Percentiles rank a stretch among this genome's conserved stretches.
Evolutionary conservation across 2,888 invertebrate species (phyloP).

Genomic region (Drosophila suboccidentalis): DNA sequence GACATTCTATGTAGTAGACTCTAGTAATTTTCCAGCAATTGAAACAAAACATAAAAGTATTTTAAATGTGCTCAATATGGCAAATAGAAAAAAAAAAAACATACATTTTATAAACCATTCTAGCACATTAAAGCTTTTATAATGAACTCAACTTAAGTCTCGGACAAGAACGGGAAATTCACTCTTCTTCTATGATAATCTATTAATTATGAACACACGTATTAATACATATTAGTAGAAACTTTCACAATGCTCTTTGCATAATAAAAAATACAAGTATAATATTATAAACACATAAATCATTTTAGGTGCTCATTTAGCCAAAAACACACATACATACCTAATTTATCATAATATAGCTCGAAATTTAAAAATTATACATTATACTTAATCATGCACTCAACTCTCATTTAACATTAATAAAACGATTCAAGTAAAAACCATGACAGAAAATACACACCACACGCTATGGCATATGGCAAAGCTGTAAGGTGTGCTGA

Average conservation of each 20-base stretch:
- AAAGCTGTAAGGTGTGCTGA: constrained; percentile 57
- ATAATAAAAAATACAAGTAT: constrained; percentile 51
- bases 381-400: constrained; percentile 65
- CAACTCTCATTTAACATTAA: constrained; percentile 59
- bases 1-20: constrained; percentile 63
- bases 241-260: constrained; percentile 60
- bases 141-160: constrained; percentile 26
- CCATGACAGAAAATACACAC: constrained; percentile 25
- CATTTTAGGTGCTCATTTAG: constrained; percentile 68
- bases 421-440: constrained; percentile 15
- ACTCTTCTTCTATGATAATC: constrained; percentile 43
- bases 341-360: constrained; percentile 54
- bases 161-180: constrained; percentile 33
- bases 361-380: constrained; percentile 61
- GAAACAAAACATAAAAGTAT: constrained; percentile 69
- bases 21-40: constrained; percentile 63
- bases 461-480: constrained; percentile 42
- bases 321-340: constrained; percentile 54
- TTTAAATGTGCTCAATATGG: constrained; percentile 74
- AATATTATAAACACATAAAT: constrained; percentile 32
- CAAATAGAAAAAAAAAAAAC: constrained; percentile 18
- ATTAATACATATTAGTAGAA: constrained; percentile 53
- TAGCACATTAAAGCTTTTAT: constrained; percentile 50
- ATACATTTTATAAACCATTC: constrained; percentile 37
- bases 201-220: constrained; percentile 34